Percentiles rank a stretch among this genome's conserved stretches.
phyloP scores from a whole-genome alignment of 1,140 invertebrate species.

The Neodiprion fabricii region DNA sequence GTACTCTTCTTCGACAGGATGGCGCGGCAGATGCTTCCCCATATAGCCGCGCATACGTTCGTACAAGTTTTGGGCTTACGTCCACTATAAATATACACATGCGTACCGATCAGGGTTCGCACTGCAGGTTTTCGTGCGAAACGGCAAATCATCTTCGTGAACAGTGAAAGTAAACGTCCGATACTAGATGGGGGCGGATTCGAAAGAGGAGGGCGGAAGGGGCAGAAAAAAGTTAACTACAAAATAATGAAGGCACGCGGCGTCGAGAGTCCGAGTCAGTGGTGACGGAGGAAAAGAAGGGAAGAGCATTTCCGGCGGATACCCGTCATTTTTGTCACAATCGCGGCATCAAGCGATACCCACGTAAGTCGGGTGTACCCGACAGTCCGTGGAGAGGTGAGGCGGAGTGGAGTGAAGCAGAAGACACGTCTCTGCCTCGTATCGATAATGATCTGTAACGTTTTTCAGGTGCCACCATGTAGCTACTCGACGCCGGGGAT shows the following conservation, averaged over 20 bases:
- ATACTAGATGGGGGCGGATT: background rate
- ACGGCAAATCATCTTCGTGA: slow-evolving; percentile 46
- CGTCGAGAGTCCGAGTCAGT: slow-evolving; percentile 24
- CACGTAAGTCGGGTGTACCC: slow-evolving; percentile 29
- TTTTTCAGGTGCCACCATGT: slow-evolving; percentile 13
- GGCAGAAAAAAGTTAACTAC: slow-evolving; percentile 40
- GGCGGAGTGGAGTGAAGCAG: background rate
- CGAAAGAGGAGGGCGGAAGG: background rate
- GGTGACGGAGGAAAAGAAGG: slow-evolving; percentile 10
- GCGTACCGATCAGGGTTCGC: background rate
- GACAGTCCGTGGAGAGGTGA: background rate
- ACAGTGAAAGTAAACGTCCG: slow-evolving; percentile 25
- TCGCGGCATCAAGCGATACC: slow-evolving; percentile 54
- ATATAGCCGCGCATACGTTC: background rate
- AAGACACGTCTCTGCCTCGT: slow-evolving; percentile 41
- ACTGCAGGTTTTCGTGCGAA: slow-evolving; percentile 17
- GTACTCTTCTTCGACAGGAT: background rate
- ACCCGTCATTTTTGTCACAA: slow-evolving; percentile 61
- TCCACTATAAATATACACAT: too few species aligned
- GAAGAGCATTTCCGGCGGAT: slow-evolving; percentile 57
- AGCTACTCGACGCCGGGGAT: slow-evolving; percentile 38
- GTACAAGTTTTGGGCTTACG: background rate
- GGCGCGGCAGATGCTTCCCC: background rate
- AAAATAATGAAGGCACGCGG: slow-evolving; percentile 44
- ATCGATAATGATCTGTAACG: slow-evolving; percentile 56